These are phyloP conservation scores for Meteorus cinctellus DNA, from an alignment of 2,888 invertebrate species.

Conservation along the genomic window DNA sequence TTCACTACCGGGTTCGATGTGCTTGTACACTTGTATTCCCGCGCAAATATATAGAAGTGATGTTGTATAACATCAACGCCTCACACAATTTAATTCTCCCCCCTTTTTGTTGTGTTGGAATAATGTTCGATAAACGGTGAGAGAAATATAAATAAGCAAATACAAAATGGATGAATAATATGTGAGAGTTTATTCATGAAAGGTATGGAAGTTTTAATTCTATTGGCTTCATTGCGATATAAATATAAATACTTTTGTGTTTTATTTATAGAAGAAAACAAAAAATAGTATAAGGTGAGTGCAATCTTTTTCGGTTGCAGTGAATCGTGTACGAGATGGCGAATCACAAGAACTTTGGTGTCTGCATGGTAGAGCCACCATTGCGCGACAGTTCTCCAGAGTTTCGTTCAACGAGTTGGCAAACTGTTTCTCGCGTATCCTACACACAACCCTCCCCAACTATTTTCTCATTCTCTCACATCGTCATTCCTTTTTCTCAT, in stretches of 20 bases:
- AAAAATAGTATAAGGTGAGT: slow-evolving; percentile 23
- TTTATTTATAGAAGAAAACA: not conserved
- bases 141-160: slow-evolving; percentile 5
- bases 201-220: slow-evolving; percentile 2
- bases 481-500: slow-evolving; percentile 38
- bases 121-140: slow-evolving; percentile 2
- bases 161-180: slow-evolving; percentile 6
- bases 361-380: slow-evolving; percentile 14
- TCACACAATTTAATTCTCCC: not conserved
- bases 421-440: slow-evolving; percentile 62
- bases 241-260: not conserved
- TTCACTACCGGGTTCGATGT: slow-evolving; percentile 63
- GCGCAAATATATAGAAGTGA: not conserved
- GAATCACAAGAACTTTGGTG: slow-evolving; percentile 23
- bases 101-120: not conserved
- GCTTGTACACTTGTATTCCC: slow-evolving; percentile 38
- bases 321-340: slow-evolving; percentile 24
- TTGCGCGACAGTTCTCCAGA: slow-evolving; percentile 53
- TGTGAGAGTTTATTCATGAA: slow-evolving; percentile 1
- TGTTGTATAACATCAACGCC: slow-evolving; percentile 14
- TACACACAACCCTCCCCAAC: not conserved
- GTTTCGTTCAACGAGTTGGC: slow-evolving; percentile 69
- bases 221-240: slow-evolving; percentile 10
- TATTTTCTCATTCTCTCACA: slow-evolving; percentile 2
- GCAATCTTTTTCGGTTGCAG: slow-evolving; percentile 28